phyloP scores from a whole-genome alignment of 2,113 vertebrate species.

The Platichthys flesus region DNA sequence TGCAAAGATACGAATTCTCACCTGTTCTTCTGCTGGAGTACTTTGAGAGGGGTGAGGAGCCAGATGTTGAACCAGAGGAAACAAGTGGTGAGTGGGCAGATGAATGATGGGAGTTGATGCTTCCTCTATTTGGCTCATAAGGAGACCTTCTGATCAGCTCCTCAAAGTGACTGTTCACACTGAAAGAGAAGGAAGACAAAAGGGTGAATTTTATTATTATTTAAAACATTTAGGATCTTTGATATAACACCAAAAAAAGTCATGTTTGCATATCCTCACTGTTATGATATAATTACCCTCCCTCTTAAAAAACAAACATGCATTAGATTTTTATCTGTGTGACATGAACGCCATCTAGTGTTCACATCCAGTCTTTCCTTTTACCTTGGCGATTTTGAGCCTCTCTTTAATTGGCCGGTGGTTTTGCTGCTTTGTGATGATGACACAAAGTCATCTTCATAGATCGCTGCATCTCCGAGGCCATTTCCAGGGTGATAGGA shows the following conservation, averaged over 20 bases:
- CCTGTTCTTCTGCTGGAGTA: constrained; percentile 85
- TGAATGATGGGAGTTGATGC: constrained; percentile 80
- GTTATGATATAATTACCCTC: neutral
- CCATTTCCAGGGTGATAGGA: constrained; percentile 74
- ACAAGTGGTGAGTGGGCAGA: constrained; percentile 68
- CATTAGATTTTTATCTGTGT: constrained; percentile 15
- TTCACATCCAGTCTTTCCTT: constrained; percentile 17
- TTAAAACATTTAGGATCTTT: neutral
- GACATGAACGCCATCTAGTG: constrained; percentile 64
- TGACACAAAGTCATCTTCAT: constrained; percentile 92
- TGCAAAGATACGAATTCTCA: neutral
- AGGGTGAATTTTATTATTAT: neutral
- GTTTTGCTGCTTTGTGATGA: constrained; percentile 83
- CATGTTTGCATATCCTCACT: neutral
- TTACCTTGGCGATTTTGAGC: constrained; percentile 85
- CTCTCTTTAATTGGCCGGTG: constrained; percentile 81
- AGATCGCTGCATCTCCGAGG: constrained; percentile 78
- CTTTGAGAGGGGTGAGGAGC: constrained; percentile 86
- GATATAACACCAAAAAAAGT: neutral
- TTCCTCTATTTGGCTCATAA: constrained; percentile 69
- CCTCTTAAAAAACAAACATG: neutral
- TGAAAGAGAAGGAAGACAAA: constrained; percentile 37
- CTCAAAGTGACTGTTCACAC: constrained; percentile 82
- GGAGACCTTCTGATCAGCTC: constrained; percentile 83
- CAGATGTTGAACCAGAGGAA: constrained; percentile 82